phyloP scores from a whole-genome alignment of 1,140 invertebrate genomes.

The Drosophila lini region DNA sequence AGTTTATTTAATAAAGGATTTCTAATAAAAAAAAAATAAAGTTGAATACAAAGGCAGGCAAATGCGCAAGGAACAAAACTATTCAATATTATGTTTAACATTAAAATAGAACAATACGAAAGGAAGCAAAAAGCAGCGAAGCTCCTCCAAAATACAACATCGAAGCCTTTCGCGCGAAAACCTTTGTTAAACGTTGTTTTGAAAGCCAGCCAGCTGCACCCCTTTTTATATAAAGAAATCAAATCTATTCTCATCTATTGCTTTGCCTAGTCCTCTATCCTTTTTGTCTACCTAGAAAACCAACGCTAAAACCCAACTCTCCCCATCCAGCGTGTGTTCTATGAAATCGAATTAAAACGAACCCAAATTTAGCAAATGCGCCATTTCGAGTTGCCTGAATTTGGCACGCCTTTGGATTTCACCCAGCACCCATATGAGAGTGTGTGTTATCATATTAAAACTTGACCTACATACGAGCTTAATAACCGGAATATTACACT shows the following conservation, averaged over 20 bases:
- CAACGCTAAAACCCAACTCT: constrained; percentile 21
- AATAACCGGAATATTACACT: constrained; percentile 64
- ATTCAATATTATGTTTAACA: constrained; percentile 4
- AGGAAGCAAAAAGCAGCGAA: background rate
- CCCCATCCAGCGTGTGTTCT: constrained; percentile 6
- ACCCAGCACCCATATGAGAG: constrained; percentile 13
- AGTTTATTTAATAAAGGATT: background rate
- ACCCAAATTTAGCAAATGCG: constrained; percentile 62
- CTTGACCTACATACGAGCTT: constrained; percentile 70
- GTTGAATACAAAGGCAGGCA: background rate
- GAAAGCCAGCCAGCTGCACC: constrained; percentile 18
- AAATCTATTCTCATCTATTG: constrained; percentile 25
- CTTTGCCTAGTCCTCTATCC: constrained; percentile 21
- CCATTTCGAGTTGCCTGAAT: constrained; percentile 58
- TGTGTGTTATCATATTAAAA: constrained; percentile 71
- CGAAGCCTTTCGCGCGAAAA: background rate
- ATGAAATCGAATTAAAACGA: constrained; percentile 32
- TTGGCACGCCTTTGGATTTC: constrained; percentile 39
- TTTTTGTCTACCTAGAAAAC: constrained; percentile 19
- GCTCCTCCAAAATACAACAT: background rate
- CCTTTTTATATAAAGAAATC: constrained; percentile 26
- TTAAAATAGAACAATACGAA: background rate
- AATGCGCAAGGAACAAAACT: background rate
- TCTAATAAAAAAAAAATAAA: background rate
- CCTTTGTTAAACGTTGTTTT: constrained; percentile 15